A percentile compares a stretch with the other conserved stretches of the same genome.
These are phyloP conservation scores for Hypothenemus hampei DNA, from an alignment of 1,140 invertebrate species.

Conservation along the genomic window DNA sequence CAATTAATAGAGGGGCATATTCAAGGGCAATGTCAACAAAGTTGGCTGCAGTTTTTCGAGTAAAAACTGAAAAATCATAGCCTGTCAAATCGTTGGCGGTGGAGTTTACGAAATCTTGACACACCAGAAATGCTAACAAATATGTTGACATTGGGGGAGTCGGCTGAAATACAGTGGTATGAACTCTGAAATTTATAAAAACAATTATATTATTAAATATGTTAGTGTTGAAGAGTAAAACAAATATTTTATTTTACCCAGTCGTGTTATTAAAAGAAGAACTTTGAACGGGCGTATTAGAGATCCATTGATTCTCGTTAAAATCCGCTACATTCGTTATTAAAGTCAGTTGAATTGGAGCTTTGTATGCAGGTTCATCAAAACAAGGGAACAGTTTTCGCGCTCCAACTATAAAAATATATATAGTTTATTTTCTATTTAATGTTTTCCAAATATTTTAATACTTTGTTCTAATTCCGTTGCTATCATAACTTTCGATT, in stretches of 20 bases:
- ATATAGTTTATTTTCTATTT: too few species aligned
- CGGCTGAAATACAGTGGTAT: slow-evolving; percentile 6
- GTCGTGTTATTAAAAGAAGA: neutral
- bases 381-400: slow-evolving; percentile 84
- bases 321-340: neutral
- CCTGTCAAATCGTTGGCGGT: neutral
- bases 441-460: neutral
- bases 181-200: neutral
- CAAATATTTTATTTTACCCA: neutral
- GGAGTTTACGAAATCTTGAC: slow-evolving; percentile 8
- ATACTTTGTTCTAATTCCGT: slow-evolving; percentile 69
- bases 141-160: slow-evolving; percentile 20
- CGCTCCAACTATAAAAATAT: slow-evolving; percentile 55
- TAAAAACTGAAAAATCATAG: slow-evolving; percentile 56
- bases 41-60: slow-evolving; percentile 57
- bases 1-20: slow-evolving; percentile 44
- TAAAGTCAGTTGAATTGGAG: slow-evolving; percentile 44
- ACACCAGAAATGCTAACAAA: slow-evolving; percentile 17
- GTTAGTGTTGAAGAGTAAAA: too few species aligned
- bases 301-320: neutral
- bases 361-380: slow-evolving; percentile 83
- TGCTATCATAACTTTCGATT: slow-evolving; percentile 27
- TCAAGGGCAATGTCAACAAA: slow-evolving; percentile 57
- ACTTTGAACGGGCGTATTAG: neutral
- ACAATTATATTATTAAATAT: too few species aligned